phyloP scores from a whole-genome alignment of 2,888 invertebrate species.

The Pterostichus madidus region DNA sequence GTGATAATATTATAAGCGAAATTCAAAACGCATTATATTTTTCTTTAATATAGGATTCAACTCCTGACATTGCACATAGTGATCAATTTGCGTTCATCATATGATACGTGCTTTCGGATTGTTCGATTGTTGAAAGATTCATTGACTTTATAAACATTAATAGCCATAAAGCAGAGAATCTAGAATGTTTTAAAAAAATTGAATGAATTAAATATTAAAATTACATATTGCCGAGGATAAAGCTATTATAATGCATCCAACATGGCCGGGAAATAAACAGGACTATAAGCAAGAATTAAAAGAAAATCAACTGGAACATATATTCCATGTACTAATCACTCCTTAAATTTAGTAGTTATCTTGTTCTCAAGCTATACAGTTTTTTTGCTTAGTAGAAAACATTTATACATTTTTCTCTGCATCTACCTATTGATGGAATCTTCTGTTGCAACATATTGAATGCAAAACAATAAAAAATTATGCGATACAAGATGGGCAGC shows the following conservation, averaged over 20 bases:
- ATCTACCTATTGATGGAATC: conserved; percentile 8
- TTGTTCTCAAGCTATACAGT: too few species aligned
- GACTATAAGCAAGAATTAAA: background rate
- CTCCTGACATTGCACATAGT: conserved; percentile 24
- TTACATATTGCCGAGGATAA: conserved; percentile 17
- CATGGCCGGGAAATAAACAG: conserved; percentile 8
- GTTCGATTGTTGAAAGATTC: conserved; percentile 23
- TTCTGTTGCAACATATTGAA: conserved; percentile 25
- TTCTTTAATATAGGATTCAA: conserved; percentile 28
- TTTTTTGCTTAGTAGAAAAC: conserved; percentile 27
- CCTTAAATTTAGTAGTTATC: conserved; percentile 26
- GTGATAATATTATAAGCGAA: conserved; percentile 12
- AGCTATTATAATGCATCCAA: conserved; percentile 13
- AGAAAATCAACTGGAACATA: background rate
- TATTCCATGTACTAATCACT: conserved; percentile 28
- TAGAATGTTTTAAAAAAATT: conserved; percentile 21
- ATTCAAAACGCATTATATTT: conserved; percentile 36
- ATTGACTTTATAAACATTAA: conserved; percentile 15
- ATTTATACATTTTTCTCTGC: conserved; percentile 41
- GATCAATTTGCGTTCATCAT: conserved; percentile 40
- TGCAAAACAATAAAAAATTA: conserved; percentile 32
- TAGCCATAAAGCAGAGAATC: conserved; percentile 19
- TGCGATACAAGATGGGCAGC: conserved; percentile 37
- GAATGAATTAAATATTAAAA: too few species aligned
- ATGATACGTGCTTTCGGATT: too few species aligned